These are phyloP conservation scores for Rhipidura dahli DNA, from an alignment of 2,113 vertebrate species.

Conservation along the genomic window DNA sequence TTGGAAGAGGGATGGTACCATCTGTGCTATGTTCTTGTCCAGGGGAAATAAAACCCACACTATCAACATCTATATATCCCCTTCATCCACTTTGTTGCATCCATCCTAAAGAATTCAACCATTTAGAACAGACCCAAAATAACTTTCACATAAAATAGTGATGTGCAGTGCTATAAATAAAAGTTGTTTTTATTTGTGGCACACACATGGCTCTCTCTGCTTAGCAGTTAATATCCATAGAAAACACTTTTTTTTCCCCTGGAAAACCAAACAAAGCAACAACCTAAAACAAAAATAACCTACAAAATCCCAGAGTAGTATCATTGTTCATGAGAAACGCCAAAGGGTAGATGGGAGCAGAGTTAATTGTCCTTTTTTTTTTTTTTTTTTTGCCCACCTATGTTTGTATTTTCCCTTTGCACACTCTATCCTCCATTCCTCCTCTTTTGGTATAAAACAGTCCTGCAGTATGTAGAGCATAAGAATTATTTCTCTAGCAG, in stretches of 20 bases:
- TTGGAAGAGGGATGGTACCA: not conserved
- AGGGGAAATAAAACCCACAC: not conserved
- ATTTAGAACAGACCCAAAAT: not conserved
- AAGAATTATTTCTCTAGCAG: constrained; percentile 37
- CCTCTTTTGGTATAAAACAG: not conserved
- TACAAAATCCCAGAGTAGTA: not conserved
- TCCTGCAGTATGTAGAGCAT: constrained; percentile 47
- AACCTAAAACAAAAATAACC: not conserved
- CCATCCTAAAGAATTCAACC: not conserved
- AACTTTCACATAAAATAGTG: not conserved
- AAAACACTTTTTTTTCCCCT: not conserved
- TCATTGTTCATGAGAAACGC: not conserved
- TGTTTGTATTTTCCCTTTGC: not conserved
- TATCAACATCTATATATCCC: not conserved
- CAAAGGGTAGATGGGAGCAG: not conserved
- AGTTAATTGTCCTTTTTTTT: not conserved
- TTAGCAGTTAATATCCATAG: not conserved
- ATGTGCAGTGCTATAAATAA: not conserved
- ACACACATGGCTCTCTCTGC: not conserved
- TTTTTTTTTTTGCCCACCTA: not conserved
- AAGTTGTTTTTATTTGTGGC: not conserved
- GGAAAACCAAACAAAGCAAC: not conserved
- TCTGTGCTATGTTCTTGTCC: not conserved
- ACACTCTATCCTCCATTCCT: not conserved
- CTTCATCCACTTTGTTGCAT: not conserved